Evolutionary conservation across 1,140 invertebrate species (phyloP).

Genomic region (Eciton burchellii): DNA sequence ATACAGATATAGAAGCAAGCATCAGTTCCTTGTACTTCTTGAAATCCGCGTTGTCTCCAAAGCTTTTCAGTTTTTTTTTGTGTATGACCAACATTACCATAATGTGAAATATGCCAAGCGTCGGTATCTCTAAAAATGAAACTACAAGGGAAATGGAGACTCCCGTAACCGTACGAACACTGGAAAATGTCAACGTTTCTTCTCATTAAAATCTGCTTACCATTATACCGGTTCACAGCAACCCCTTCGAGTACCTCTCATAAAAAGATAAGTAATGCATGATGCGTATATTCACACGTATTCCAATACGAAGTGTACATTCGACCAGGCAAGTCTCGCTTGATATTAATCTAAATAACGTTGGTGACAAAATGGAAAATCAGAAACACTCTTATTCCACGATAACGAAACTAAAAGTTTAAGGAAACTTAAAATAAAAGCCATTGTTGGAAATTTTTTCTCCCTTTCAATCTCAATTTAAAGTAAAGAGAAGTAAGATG

Average conservation of each 20-base stretch:
- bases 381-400: neutral
- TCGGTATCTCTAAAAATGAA: neutral
- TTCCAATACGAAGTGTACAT: conserved; percentile 23
- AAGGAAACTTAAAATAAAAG: neutral
- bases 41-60: neutral
- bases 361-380: conserved; percentile 19
- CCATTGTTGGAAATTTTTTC: neutral
- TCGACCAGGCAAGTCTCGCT: conserved; percentile 3
- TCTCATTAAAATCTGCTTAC: conserved; percentile 38
- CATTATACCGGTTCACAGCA: neutral
- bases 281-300: conserved; percentile 1
- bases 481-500: neutral
- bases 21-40: too few relatives aligned
- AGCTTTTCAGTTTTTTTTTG: too few relatives aligned
- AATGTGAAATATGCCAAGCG: conserved; percentile 5
- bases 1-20: too few relatives aligned
- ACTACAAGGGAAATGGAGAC: neutral
- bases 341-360: conserved; percentile 20
- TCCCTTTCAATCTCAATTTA: neutral
- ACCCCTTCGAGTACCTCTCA: neutral
- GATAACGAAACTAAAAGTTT: neutral
- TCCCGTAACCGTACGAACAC: conserved; percentile 13
- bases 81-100: neutral
- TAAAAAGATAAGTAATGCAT: neutral
- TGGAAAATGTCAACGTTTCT: conserved; percentile 6